A percentile compares a stretch with the other conserved stretches of the same genome.
These are phyloP conservation scores for Potamarius usumacintae DNA, from an alignment of 2,113 vertebrate species.

Conservation along the genomic window DNA sequence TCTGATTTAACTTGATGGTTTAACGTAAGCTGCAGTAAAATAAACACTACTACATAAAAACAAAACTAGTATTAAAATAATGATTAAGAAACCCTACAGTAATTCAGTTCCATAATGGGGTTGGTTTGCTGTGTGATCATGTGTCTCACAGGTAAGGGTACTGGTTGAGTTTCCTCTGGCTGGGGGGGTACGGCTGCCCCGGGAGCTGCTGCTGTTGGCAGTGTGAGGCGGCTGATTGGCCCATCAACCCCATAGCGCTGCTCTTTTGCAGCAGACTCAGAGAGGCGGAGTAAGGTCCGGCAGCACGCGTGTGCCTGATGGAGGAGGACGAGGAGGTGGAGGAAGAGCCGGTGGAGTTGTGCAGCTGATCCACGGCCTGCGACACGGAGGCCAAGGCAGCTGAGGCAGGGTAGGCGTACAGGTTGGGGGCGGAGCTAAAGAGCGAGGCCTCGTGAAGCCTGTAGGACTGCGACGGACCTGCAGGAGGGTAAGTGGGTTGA, in stretches of 20 bases:
- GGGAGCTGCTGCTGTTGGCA: slow-evolving; percentile 82
- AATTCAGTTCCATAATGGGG: background rate
- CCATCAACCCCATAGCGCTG: slow-evolving; percentile 70
- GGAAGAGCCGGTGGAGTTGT: slow-evolving; percentile 78
- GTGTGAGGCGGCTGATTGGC: slow-evolving; percentile 77
- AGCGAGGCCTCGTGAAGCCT: slow-evolving; percentile 87
- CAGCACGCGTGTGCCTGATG: slow-evolving; percentile 74
- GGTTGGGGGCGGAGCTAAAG: slow-evolving; percentile 85
- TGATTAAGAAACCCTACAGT: background rate
- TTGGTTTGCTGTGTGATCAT: background rate
- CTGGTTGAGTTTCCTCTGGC: slow-evolving; percentile 91
- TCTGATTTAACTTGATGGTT: background rate
- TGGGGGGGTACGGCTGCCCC: slow-evolving; percentile 77
- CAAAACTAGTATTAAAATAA: slow-evolving; percentile 5
- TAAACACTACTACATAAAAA: background rate
- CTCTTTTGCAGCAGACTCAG: slow-evolving; percentile 91
- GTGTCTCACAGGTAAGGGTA: slow-evolving; percentile 73
- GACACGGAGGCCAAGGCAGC: slow-evolving; percentile 88
- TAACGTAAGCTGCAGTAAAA: slow-evolving; percentile 9
- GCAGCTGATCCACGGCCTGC: slow-evolving; percentile 90
- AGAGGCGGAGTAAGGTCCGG: slow-evolving; percentile 75
- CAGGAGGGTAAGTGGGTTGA: slow-evolving; percentile 85
- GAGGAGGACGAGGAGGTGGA: slow-evolving; percentile 80
- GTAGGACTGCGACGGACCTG: slow-evolving; percentile 85
- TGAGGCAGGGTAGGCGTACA: slow-evolving; percentile 91